Conservation (phyloP, 2,888 invertebrate genomes). For the Lagria hirta region DNA sequence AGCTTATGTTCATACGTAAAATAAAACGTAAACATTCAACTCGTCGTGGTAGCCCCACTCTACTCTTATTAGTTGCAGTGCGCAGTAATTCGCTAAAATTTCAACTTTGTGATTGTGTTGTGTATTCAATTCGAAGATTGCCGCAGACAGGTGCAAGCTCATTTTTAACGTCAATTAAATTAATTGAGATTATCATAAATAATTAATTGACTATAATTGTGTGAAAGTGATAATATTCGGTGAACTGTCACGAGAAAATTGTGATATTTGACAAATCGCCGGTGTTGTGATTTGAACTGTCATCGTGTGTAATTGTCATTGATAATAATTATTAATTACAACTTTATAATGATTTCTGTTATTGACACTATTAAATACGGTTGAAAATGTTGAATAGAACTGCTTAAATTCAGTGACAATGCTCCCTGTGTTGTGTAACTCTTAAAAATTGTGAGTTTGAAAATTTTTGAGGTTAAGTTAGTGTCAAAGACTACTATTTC, state of each 20-base stretch:
- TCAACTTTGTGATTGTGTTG: slow-evolving; percentile 11
- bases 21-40: slow-evolving; percentile 23
- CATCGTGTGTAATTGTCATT: slow-evolving; percentile 39
- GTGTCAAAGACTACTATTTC: slow-evolving; percentile 14
- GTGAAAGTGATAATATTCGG: slow-evolving; percentile 12
- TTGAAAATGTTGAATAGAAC: slow-evolving; percentile 5
- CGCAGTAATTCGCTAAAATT: slow-evolving; percentile 25
- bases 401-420: slow-evolving; percentile 20
- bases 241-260: slow-evolving; percentile 15
- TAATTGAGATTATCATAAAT: no score
- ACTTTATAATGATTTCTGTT: no score
- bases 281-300: slow-evolving; percentile 36
- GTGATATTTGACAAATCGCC: slow-evolving; percentile 26
- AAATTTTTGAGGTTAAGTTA: slow-evolving; percentile 34
- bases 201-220: slow-evolving; percentile 14
- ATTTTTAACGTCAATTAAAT: no score
- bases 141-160: slow-evolving; percentile 23
- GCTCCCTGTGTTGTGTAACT: slow-evolving; percentile 3
- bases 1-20: no score
- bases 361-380: slow-evolving; percentile 6
- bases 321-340: no score
- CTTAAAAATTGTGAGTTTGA: slow-evolving; percentile 3
- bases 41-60: no score
- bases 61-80: slow-evolving; percentile 20
- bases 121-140: slow-evolving; percentile 13